Evolutionary conservation across 2,888 invertebrate genomes (phyloP), one percentile per base, ranked within the genome.

Genomic region (Mechanitis messenoides): DNA sequence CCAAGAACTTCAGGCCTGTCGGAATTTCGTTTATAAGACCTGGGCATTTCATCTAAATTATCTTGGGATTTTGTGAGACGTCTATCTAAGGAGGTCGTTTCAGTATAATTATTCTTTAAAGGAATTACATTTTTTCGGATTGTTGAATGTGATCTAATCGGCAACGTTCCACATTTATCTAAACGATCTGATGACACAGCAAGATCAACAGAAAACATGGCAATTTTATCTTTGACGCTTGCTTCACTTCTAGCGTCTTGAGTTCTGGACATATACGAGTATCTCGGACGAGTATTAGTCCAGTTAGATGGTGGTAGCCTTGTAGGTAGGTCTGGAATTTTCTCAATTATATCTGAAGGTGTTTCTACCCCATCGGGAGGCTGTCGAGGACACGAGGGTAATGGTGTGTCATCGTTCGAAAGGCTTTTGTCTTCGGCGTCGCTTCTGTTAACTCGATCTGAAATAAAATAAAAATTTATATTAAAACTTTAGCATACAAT

Each of bases 341-440:
- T 87, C 78, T 94, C 94, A 72, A 93, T 90, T 72, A 92, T 93
- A 72, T 93, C 93, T 55, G 91, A 89, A 60, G 95, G 95, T 80
- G 95, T 95, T 82, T 95, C 95, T 82, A 95, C 94, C 73, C 95
- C 95, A 83, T 95, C 95, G 53, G 95, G 95, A 69, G 95, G 95
- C 79, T 94, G 93, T 72, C 95, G 91, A 57, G 94, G 93, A 77
- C 93, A 93, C 71, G 92, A 91, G 59, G 92, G 90, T 45, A 86
- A 75, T 59, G 87, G 86, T 9, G 83, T 84, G 70, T 90, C 90
- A 67, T 90, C 90, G 71, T 89, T 90, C 47, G 90, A 89, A 64
- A 89, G 80, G 68, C 87, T 90, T 76, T 88, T 90, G 64, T 90
- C 89, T 76, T 90, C 89, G 60, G 80, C 80, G 70, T 89, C 88